These are phyloP conservation scores for Acipenser ruthenus DNA, from an alignment of 2,797 vertebrate species.

Conservation along the genomic window DNA sequence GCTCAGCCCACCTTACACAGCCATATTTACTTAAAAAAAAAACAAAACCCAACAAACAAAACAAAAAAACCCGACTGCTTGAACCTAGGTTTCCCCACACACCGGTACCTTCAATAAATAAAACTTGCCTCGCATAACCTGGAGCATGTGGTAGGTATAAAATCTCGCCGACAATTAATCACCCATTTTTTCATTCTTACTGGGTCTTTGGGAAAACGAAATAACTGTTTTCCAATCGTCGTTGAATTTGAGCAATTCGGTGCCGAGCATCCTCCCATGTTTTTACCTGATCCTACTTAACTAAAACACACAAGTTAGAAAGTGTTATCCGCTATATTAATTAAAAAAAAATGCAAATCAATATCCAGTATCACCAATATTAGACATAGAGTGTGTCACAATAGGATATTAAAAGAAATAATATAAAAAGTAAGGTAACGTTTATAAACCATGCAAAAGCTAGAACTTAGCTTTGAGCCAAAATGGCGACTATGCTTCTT, in stretches of 20 bases:
- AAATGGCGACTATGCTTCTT: slow-evolving; percentile 56
- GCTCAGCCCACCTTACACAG: too few species aligned
- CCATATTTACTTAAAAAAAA: too few species aligned
- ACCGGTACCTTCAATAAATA: not conserved
- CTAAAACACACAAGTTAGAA: not conserved
- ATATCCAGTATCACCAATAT: not conserved
- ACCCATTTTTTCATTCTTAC: slow-evolving; percentile 66
- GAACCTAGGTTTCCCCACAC: too few species aligned
- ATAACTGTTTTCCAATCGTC: slow-evolving; percentile 67
- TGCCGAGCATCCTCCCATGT: slow-evolving; percentile 70
- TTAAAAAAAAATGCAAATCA: slow-evolving; percentile 14
- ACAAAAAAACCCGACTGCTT: too few species aligned
- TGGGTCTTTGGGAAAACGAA: slow-evolving; percentile 67
- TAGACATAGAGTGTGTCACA: not conserved
- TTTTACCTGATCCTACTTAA: slow-evolving; percentile 10
- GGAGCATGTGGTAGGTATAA: slow-evolving; percentile 66
- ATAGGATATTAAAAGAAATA: not conserved
- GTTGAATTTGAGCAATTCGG: slow-evolving; percentile 71
- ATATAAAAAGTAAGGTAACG: slow-evolving; percentile 11
- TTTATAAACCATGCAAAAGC: slow-evolving; percentile 33
- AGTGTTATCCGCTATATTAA: not conserved
- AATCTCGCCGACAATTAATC: slow-evolving; percentile 64
- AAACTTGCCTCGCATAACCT: slow-evolving; percentile 63
- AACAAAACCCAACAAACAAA: too few species aligned
- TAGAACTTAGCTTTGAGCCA: slow-evolving; percentile 69